Conservation (phyloP, 1,140 invertebrate species). For the Brachionus rubens region DNA sequence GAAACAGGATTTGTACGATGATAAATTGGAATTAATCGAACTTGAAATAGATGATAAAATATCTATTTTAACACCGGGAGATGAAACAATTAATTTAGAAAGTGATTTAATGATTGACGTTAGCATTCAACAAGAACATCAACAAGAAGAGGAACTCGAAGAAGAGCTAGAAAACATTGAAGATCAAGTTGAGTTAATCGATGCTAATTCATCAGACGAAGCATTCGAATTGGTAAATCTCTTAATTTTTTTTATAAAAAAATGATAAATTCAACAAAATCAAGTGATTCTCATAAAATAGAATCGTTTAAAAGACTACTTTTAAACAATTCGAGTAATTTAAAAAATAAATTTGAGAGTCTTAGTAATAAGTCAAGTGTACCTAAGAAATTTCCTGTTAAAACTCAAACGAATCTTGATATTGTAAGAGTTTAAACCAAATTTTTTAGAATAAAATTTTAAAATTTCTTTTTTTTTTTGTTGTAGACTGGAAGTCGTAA, state of each 20-base stretch:
- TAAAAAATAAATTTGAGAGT: constrained; percentile 13
- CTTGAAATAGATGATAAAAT: too few relatives aligned
- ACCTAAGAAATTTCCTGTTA: too few relatives aligned
- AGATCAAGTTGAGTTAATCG: neutral
- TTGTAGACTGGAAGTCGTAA: neutral
- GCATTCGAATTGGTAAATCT: neutral
- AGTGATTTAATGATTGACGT: too few relatives aligned
- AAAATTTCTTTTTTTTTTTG: neutral
- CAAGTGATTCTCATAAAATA: constrained; percentile 1
- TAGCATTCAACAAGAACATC: too few relatives aligned
- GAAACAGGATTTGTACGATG: too few relatives aligned
- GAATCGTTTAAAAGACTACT: neutral
- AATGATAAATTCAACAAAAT: neutral
- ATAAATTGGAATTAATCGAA: too few relatives aligned
- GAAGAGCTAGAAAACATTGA: neutral
- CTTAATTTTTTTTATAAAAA: neutral
- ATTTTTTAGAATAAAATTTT: neutral
- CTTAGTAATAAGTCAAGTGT: too few relatives aligned
- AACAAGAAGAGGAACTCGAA: neutral
- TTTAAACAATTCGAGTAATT: neutral
- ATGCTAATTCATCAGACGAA: neutral
- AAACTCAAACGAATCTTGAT: neutral
- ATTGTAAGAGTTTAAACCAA: neutral
- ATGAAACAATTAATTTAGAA: too few relatives aligned
- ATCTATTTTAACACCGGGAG: too few relatives aligned